phyloP scores from a whole-genome alignment of 2,113 vertebrate species.

The Steatornis caripensis region DNA sequence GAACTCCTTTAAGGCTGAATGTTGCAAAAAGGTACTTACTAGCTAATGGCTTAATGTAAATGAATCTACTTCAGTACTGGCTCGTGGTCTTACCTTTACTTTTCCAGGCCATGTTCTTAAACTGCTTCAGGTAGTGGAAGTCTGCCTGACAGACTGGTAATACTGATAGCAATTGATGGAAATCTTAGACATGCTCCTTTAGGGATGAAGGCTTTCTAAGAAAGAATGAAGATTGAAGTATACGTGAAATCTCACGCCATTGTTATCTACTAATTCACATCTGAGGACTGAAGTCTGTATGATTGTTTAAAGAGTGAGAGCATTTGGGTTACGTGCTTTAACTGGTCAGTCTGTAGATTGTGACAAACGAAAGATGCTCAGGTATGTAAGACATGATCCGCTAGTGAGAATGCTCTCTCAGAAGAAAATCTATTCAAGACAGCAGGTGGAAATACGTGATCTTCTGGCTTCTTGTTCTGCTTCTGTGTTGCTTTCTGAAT shows the following conservation, averaged over 20 bases:
- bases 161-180: neutral
- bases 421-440: neutral
- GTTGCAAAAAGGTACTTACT: neutral
- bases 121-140: neutral
- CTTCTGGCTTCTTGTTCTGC: neutral
- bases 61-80: neutral
- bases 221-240: neutral
- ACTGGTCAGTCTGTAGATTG: neutral
- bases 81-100: neutral
- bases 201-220: neutral
- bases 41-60: neutral
- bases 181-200: neutral
- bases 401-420: neutral
- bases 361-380: neutral
- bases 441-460: neutral
- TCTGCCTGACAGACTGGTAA: neutral
- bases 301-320: neutral
- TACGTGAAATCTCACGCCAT: neutral
- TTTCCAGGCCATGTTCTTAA: conserved; percentile 13
- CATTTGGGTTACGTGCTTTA: neutral
- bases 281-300: neutral
- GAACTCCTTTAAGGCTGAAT: neutral
- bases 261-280: neutral
- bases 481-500: neutral
- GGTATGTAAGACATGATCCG: neutral